Conservation (phyloP, 2,888 invertebrate species). For the Cacoxenus indagator region DNA sequence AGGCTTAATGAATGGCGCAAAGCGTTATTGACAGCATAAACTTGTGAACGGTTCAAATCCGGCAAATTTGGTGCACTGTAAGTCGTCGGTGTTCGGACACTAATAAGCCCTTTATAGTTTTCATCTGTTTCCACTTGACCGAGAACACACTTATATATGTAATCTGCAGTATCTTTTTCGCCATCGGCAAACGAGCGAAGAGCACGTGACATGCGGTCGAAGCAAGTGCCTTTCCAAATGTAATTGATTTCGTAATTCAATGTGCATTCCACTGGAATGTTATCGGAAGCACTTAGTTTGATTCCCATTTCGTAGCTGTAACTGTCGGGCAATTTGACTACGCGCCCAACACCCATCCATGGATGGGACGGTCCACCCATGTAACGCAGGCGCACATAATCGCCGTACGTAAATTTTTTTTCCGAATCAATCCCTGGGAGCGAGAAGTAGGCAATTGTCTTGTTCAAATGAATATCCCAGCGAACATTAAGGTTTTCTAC, state of each 20-base stretch:
- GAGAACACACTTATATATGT: conserved; percentile 95
- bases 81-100: conserved; percentile 90
- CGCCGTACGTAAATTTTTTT: conserved; percentile 99
- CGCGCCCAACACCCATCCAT: conserved; percentile 98
- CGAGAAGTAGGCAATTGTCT: conserved; percentile 97
- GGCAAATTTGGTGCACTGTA: conserved; percentile 98
- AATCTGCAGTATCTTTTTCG: conserved; percentile 95
- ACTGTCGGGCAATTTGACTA: conserved; percentile 95
- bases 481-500: conserved; percentile 98
- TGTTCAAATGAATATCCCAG: conserved; percentile 99
- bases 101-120: conserved; percentile 92
- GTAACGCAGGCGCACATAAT: conserved; percentile 93
- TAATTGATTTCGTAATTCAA: conserved; percentile 98
- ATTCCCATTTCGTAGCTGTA: conserved; percentile 98
- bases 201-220: conserved; percentile 97
- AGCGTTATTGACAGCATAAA: conserved; percentile 98
- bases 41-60: conserved; percentile 96
- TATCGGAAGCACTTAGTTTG: conserved; percentile 91
- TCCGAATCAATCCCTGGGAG: conserved; percentile 98
- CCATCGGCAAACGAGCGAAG: conserved; percentile 96
- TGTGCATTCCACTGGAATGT: conserved; percentile 93
- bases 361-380: conserved; percentile 93
- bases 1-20: conserved; percentile 94
- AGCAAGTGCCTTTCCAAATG: conserved; percentile 99
- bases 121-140: conserved; percentile 97